Percentiles rank a stretch among this genome's conserved stretches.
Evolutionary conservation across 2,888 invertebrate genomes (phyloP).

Genomic region (Idaea biselata): DNA sequence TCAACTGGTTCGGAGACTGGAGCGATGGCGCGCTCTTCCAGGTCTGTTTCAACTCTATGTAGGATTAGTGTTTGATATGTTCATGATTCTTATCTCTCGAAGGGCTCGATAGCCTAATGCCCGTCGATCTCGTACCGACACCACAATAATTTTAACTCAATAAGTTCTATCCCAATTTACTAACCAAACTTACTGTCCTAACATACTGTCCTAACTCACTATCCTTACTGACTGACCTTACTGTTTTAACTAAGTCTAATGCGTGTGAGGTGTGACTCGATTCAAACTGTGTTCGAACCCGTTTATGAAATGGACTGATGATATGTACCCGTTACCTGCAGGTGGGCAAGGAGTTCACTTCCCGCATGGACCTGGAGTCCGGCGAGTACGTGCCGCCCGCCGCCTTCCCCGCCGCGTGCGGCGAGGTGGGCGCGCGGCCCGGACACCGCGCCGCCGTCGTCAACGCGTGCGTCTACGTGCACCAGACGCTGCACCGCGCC

Average conservation of each 20-base stretch:
- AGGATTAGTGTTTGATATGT: background rate
- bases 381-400: constrained; percentile 92
- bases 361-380: constrained; percentile 95
- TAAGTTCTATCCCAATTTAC: too few relatives aligned
- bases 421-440: constrained; percentile 86
- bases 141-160: too few relatives aligned
- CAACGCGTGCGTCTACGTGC: constrained; percentile 98
- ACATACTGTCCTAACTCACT: too few relatives aligned
- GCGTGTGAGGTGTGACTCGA: too few relatives aligned
- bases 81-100: background rate
- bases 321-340: constrained; percentile 29
- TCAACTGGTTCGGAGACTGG: constrained; percentile 99
- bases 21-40: constrained; percentile 97
- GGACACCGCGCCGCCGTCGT: constrained; percentile 97
- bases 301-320: too few relatives aligned
- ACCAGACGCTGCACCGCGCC: constrained; percentile 97
- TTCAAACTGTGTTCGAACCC: too few relatives aligned
- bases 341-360: constrained; percentile 98
- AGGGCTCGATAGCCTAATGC: background rate
- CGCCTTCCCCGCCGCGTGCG: constrained; percentile 94
- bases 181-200: too few relatives aligned
- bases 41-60: constrained; percentile 57
- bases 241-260: too few relatives aligned
- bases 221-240: too few relatives aligned
- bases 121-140: background rate